These are phyloP conservation scores for Neodiprion lecontei DNA, from an alignment of 1,140 invertebrate species.

Conservation along the genomic window DNA sequence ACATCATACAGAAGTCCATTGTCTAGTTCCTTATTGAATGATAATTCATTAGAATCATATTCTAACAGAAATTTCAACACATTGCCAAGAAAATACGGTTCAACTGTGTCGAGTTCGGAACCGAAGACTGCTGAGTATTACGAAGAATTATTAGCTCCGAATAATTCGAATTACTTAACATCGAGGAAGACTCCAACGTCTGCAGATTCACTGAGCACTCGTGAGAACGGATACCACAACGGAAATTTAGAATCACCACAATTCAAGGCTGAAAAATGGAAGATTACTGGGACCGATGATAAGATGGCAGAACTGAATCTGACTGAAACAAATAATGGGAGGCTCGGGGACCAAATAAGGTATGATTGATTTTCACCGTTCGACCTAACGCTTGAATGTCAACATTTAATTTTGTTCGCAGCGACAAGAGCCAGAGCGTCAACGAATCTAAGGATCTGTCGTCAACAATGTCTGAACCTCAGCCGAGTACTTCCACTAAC, in stretches of 20 bases:
- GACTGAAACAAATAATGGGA: slow-evolving; percentile 28
- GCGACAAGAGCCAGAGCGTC: slow-evolving; percentile 27
- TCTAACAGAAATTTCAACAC: slow-evolving; percentile 24
- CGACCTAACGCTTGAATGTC: background rate
- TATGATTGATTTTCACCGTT: slow-evolving; percentile 13
- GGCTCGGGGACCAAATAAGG: slow-evolving; percentile 32
- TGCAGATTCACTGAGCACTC: slow-evolving; percentile 35
- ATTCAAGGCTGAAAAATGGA: slow-evolving; percentile 31
- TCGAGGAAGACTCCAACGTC: slow-evolving; percentile 31
- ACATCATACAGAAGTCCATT: slow-evolving; percentile 31
- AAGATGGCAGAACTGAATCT: slow-evolving; percentile 26
- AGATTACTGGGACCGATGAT: slow-evolving; percentile 27
- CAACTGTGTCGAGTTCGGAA: slow-evolving; percentile 33
- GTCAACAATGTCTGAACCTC: slow-evolving; percentile 29
- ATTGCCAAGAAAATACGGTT: slow-evolving; percentile 49
- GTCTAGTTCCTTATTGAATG: slow-evolving; percentile 22
- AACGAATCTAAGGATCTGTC: slow-evolving; percentile 33
- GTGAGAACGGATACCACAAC: slow-evolving; percentile 47
- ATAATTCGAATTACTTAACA: slow-evolving; percentile 41
- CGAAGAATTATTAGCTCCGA: slow-evolving; percentile 52
- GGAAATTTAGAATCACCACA: slow-evolving; percentile 33
- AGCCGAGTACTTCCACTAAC: slow-evolving; percentile 25
- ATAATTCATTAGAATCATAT: slow-evolving; percentile 25
- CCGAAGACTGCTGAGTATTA: slow-evolving; percentile 54
- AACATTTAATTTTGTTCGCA: slow-evolving; percentile 27